Conservation (phyloP, 1,140 invertebrate genomes). For the Dufourea novaeangliae region DNA sequence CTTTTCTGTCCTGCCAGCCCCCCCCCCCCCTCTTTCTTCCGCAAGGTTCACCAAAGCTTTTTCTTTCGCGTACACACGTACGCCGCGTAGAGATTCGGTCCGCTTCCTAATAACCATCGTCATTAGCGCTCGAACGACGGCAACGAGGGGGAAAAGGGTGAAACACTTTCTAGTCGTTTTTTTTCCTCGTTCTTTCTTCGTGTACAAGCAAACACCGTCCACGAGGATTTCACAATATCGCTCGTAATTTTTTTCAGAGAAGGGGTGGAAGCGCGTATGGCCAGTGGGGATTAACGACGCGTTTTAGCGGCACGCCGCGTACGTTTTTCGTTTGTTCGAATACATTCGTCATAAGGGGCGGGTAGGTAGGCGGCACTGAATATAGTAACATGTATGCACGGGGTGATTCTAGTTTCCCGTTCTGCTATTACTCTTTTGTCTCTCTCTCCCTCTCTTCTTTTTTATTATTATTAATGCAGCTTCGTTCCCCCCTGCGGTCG, state of each 20-base stretch:
- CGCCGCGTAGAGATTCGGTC: conserved; percentile 51
- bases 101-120: conserved; percentile 72
- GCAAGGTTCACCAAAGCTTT: background rate
- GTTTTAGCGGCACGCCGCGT: conserved; percentile 23
- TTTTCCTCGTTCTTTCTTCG: conserved; percentile 44
- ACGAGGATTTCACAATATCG: conserved; percentile 55
- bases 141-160: conserved; percentile 43
- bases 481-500: background rate
- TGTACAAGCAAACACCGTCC: conserved; percentile 39
- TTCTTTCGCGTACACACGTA: conserved; percentile 41
- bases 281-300: conserved; percentile 48
- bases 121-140: conserved; percentile 69
- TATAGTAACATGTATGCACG: background rate
- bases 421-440: background rate
- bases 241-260: conserved; percentile 55
- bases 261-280: background rate
- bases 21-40: background rate
- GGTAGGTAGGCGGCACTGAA: background rate
- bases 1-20: conserved; percentile 8
- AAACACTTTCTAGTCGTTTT: conserved; percentile 25
- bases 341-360: conserved; percentile 23
- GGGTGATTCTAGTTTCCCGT: background rate
- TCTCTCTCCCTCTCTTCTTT: background rate
- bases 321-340: conserved; percentile 11
- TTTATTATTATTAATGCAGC: conserved; percentile 3